Evolutionary conservation across 2,113 vertebrate genomes (phyloP), one percentile per base, ranked within the genome.

Genomic region (Chunga burmeisteri): DNA sequence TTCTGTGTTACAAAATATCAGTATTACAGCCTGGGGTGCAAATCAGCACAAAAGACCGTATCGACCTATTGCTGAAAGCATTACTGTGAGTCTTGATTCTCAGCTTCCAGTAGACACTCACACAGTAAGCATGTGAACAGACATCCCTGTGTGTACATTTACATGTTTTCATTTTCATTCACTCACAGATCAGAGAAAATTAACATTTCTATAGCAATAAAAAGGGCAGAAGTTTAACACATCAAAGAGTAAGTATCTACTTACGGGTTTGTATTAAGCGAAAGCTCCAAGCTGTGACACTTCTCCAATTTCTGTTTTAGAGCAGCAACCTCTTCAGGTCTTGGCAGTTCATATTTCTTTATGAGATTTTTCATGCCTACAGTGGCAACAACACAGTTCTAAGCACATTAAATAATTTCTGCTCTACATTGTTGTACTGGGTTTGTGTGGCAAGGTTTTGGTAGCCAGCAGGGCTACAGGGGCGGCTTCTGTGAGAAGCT

Each of bases 241-340:
- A 47, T 23, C 6, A 25, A 49, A 20, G 9, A 66, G 3, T 9
- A 77, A 53, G 17, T 26, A 23, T 61, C 40, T 96, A 98, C 99
- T 99, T 98, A 99, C 99, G 23, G 53, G 91, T 97, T 98, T 67
- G 96, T 55, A 52, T 68, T 98, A 74, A 98, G 95, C 27, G 81
- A 90, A 94, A 99, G 98, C 59, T 99, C 99, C 5, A 71, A 77
- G n/a, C 98, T 98, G 63, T 99, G 99, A 93, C 99, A 98, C 95
- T 98, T 98, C 94, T 99, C 99, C 82, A 99, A 67, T 88, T 99
- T 99, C 96, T 99, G 99, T 94, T 99, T 99, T 92, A 98, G 98
- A 77, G 75, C 16, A 42, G 97, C 98, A 79, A 99, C 98, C 62
- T 99, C 99, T 42, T 99, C 99, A 29, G 97, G 16, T 94, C 98